Base-by-base conservation (phyloP, 2,113 vertebrate species). In the Rhynchopsitta pachyrhyncha region DNA sequence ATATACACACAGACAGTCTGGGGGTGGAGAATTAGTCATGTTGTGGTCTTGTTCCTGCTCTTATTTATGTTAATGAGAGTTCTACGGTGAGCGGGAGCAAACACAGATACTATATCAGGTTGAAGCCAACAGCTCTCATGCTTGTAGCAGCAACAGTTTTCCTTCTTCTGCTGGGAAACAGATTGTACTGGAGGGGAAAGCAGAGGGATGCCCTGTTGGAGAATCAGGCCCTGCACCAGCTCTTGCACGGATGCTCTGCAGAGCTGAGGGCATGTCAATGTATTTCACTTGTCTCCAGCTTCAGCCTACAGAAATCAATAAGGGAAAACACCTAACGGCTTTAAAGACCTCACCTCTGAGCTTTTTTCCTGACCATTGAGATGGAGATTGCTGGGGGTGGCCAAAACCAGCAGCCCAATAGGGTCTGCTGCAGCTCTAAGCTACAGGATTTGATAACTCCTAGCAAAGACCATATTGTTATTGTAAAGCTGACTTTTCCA, bases 1-100 rank as follows among this genome's bases (percentile, higher is more conserved):
- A 91, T 33, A 78, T 71, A 96, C 79, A 96, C 90, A 91, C 92
- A 97, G 96, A 96, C 96, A 94, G 94, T 67, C 83, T 82, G 93
- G 71, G 75, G 94, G 95, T 77, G 93, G 95, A 86, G 94, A 92
- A 88, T 95, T 96, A 94, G 49, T 96, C 91, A 88, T 78, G 93
- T 75, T 41, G 55, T 4, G 69, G 82, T 89, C 90, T 78, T 50
- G n/a, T 88, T 96, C 76, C 81, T 76, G 88, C 88, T 96, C 85
- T 41, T 82, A 20, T 88, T 95, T 77, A 77, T 79, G 86, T 42
- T 71, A 82, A 85, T 74, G 52, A 63, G 93, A 69, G 81, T 37
- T 79, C 74, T 66, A 84, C 24, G 4, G 86, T 17, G 86, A 93
- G 77, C 12, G 1, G 71, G 68, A 88, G 63, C 78, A n/a, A 63